These are phyloP conservation scores for Ciona savignyi DNA, from an alignment of 23 tunicate species.

Conservation along the genomic window DNA sequence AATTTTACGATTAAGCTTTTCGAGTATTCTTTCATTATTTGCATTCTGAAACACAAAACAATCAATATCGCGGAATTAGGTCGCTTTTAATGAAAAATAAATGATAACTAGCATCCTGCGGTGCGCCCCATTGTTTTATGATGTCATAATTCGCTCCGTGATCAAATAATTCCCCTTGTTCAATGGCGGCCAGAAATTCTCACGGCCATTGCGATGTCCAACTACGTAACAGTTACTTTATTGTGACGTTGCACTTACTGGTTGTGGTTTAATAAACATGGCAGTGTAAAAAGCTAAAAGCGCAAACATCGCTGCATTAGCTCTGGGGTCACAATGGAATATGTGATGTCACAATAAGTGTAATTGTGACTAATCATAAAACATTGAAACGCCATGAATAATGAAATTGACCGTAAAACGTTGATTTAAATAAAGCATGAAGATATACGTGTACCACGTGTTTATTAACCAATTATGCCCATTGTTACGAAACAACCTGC, in stretches of 20 bases:
- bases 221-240: background rate
- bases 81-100: background rate
- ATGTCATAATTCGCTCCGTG: background rate
- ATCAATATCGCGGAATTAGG: background rate
- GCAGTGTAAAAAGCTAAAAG: background rate
- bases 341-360: background rate
- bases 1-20: too few species aligned
- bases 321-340: too few species aligned
- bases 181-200: background rate
- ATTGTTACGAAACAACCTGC: background rate
- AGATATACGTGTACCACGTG: slow-evolving; percentile 2
- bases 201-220: background rate
- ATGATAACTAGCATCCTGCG: background rate
- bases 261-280: background rate
- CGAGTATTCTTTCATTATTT: too few species aligned
- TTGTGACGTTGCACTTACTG: background rate
- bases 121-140: background rate
- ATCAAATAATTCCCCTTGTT: background rate
- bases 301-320: background rate
- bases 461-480: background rate
- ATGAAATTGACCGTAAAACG: too few species aligned
- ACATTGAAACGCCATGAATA: background rate
- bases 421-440: too few species aligned
- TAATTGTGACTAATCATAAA: background rate
- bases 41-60: too few species aligned